Base-by-base conservation (phyloP, 2,113 vertebrate genomes). In the Gavialis gangeticus region DNA sequence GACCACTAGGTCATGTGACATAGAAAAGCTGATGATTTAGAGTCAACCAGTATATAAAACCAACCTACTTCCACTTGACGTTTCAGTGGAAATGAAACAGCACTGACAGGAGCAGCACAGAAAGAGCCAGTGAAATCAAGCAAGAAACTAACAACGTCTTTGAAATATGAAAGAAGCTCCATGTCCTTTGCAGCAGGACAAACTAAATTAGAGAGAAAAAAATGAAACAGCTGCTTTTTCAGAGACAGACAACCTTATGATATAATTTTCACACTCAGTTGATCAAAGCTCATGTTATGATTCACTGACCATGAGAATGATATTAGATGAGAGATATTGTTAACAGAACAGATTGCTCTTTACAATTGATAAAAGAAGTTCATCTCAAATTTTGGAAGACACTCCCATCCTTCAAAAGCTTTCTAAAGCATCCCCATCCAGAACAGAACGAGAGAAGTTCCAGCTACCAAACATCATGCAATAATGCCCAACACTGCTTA, bases 331-430 rank as follows among this genome's bases (percentile, higher is more conserved):
- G 91, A 81, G 93, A 77, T 69, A 34, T 14, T 87, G 84, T 69
- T 89, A 85, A 95, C 96, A 96, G 96, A 85, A 95, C 96, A 96
- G 96, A 96, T 96, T 95, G 90, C 92, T 96, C 79, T n/a, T 46
- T 94, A 37, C 79, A 85, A 7, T 21, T 59, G 82, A 55, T 89
- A 58, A 15, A 81, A 85, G 76, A 81, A 77, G 30, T 24, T 79
- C 64, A 83, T 85, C 57, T 93, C 1, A 95, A 94, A 90, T 94
- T 83, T 91, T 90, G 81, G 76, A 84, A 67, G 69, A 84, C 19
- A 15, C 12, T 19, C 15, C 9, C 12, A 34, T 81, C 60, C 79
- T 94, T 89, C 79, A 84, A 77, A 46, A 89, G n/a, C 46, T 56
- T 27, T 30, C 63, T 55, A 57, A 63, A 18, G 58, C 46, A 24